Conservation (phyloP, 1,140 invertebrate genomes). For the Chlorops oryzae region DNA sequence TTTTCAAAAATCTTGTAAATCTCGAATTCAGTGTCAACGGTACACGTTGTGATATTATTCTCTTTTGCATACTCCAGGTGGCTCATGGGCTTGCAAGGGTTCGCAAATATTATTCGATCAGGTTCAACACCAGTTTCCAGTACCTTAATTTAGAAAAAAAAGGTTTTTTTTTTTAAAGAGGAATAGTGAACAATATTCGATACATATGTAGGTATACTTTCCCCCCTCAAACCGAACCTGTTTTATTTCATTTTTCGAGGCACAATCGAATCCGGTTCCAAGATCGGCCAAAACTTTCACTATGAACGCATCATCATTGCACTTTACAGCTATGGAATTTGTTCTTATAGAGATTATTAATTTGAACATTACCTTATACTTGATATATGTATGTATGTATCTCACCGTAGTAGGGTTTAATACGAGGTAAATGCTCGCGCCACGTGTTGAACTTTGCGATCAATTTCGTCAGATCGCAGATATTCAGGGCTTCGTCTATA, state of each 20-base stretch:
- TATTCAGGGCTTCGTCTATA: slow-evolving; percentile 84
- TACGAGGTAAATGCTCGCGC: slow-evolving; percentile 77
- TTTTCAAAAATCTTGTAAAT: slow-evolving; percentile 83
- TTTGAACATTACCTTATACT: background rate
- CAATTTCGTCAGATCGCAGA: slow-evolving; percentile 86
- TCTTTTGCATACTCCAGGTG: slow-evolving; percentile 82
- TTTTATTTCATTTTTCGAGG: slow-evolving; percentile 88
- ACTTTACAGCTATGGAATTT: slow-evolving; percentile 84
- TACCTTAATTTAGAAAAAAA: slow-evolving; percentile 20
- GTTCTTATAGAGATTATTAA: background rate
- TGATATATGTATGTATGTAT: background rate
- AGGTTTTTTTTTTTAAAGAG: too few species aligned
- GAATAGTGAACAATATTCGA: too few species aligned
- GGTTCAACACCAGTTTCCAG: slow-evolving; percentile 72
- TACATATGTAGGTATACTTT: too few species aligned
- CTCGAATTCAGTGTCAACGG: slow-evolving; percentile 94
- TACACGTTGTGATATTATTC: slow-evolving; percentile 76
- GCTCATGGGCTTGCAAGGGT: slow-evolving; percentile 93
- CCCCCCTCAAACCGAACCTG: slow-evolving; percentile 26
- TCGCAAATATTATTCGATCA: slow-evolving; percentile 90
- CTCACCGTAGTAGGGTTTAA: slow-evolving; percentile 81
- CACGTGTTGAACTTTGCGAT: slow-evolving; percentile 79
- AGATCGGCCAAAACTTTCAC: slow-evolving; percentile 78
- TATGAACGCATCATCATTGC: slow-evolving; percentile 81
- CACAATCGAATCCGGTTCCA: slow-evolving; percentile 92